Conservation (phyloP, 53 echinoderm and acorn worm species). For the Antedon mediterranea region DNA sequence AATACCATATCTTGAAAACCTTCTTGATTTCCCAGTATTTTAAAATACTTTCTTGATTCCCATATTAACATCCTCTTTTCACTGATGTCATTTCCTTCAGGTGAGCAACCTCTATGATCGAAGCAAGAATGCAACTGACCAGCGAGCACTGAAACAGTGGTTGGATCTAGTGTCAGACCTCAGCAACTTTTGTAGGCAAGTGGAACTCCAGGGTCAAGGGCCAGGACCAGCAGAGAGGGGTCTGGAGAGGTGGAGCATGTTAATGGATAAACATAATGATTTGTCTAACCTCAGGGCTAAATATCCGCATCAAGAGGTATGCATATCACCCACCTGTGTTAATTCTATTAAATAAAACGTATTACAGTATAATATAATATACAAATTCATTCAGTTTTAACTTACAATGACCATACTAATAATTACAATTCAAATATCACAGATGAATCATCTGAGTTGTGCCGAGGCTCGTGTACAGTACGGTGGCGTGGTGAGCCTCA, state of each 20-base stretch:
- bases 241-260: constrained; percentile 51
- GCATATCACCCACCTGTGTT: too few relatives aligned
- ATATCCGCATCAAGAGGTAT: constrained; percentile 96
- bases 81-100: constrained; percentile 5
- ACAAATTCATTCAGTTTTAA: neutral
- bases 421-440: neutral
- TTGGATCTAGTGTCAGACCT: constrained; percentile 59
- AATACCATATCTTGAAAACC: too few relatives aligned
- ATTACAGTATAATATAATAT: neutral
- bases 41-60: too few relatives aligned
- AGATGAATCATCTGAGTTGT: constrained; percentile 96
- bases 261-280: constrained; percentile 69
- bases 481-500: constrained; percentile 78
- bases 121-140: constrained; percentile 73
- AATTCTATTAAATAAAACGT: too few relatives aligned
- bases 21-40: too few relatives aligned
- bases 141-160: constrained; percentile 88
- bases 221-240: constrained; percentile 39
- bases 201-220: constrained; percentile 2
- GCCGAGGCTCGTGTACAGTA: constrained; percentile 73
- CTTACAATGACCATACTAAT: neutral
- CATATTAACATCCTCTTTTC: too few relatives aligned
- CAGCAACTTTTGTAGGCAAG: constrained; percentile 10
- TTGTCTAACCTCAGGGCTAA: constrained; percentile 62
- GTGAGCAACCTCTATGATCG: constrained; percentile 61